A percentile compares a stretch with the other conserved stretches of the same genome.
phyloP scores from a whole-genome alignment of 2,113 vertebrate species.

The Leuciscus idus region DNA sequence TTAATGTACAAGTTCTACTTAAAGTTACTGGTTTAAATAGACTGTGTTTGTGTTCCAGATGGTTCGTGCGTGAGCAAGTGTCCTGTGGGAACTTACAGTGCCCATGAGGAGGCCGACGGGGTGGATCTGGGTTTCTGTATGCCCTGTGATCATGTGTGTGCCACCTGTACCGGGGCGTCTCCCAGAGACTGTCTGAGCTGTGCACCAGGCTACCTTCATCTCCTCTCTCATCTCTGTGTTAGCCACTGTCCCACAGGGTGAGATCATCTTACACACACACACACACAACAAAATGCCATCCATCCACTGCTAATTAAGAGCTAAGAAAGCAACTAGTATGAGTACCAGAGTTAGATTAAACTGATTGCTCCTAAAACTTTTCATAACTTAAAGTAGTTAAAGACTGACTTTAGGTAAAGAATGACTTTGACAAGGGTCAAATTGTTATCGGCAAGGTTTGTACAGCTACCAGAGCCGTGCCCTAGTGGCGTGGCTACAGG shows the following conservation, averaged over 20 bases:
- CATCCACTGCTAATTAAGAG: background rate
- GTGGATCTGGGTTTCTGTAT: slow-evolving; percentile 73
- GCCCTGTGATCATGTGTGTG: slow-evolving; percentile 72
- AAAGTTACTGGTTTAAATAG: background rate
- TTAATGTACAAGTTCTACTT: background rate
- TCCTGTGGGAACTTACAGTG: slow-evolving; percentile 68
- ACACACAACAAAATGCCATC: background rate
- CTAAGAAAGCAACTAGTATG: background rate
- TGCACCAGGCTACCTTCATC: slow-evolving; percentile 68
- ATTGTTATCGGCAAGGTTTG: too few species aligned
- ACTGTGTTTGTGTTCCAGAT: slow-evolving; percentile 62
- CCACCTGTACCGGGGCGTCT: slow-evolving; percentile 71
- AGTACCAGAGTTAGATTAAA: background rate
- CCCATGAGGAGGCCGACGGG: slow-evolving; percentile 72
- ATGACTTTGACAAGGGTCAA: too few species aligned
- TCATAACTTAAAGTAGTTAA: too few species aligned
- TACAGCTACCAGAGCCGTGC: background rate
- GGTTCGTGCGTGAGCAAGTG: slow-evolving; percentile 71
- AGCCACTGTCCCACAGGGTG: slow-evolving; percentile 78
- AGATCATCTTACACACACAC: background rate
- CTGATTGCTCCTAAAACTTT: too few species aligned
- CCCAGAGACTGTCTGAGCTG: slow-evolving; percentile 76
- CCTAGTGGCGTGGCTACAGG: background rate
- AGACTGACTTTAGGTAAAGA: too few species aligned
- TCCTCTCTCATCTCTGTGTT: slow-evolving; percentile 74